Evolutionary conservation across 2,113 vertebrate genomes (phyloP).

Genomic region (Acrocephalus arundinaceus): DNA sequence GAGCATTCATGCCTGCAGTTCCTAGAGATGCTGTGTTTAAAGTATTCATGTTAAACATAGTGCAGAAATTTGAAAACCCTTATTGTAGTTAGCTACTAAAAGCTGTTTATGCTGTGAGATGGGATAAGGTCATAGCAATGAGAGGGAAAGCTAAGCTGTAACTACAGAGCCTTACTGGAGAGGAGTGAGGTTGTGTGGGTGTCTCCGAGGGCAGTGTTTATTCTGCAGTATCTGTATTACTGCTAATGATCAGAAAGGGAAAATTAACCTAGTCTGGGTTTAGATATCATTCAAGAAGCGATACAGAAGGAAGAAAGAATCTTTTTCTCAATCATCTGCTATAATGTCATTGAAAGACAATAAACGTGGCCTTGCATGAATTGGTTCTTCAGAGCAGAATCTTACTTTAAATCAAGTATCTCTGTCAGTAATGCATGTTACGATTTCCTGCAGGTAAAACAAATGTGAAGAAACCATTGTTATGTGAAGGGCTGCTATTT

Average conservation of each 20-base stretch:
- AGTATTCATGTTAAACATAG: neutral
- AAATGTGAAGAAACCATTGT: neutral
- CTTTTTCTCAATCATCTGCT: neutral
- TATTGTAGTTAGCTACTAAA: neutral
- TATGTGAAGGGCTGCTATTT: neutral
- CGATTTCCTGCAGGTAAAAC: neutral
- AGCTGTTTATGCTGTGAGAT: neutral
- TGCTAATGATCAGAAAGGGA: neutral
- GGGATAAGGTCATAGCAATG: neutral
- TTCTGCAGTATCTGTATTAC: neutral
- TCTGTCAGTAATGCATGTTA: neutral
- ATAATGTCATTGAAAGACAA: neutral
- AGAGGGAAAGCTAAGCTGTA: neutral
- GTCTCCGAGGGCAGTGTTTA: neutral
- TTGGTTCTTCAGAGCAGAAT: neutral
- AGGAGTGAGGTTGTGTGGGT: neutral
- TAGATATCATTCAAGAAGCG: accelerated
- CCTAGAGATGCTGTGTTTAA: neutral
- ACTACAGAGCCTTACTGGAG: neutral
- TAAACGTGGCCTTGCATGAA: neutral
- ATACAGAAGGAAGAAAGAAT: neutral
- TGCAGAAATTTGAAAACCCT: neutral
- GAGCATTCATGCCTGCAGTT: neutral
- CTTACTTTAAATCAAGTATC: neutral
- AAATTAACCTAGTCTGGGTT: neutral